Base-by-base conservation (phyloP, 2,113 vertebrate genomes). In the Nicator chloris region DNA sequence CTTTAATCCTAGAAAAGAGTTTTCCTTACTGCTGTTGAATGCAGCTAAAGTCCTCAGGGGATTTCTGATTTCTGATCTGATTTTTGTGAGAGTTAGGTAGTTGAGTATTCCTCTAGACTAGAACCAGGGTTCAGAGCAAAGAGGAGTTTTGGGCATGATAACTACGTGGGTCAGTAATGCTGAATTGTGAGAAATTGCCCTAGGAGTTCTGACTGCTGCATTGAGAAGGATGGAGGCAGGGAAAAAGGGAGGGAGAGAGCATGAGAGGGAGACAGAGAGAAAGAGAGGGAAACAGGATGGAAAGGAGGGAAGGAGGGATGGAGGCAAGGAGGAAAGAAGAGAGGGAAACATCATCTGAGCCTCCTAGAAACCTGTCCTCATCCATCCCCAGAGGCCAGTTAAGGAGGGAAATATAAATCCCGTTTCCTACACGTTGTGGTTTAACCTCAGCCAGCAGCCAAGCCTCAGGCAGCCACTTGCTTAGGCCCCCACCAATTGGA, bases 381-480 rank as follows among this genome's bases (percentile, higher is more conserved):
- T 26, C 35, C 11, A 4, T 33, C 23, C 33, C 24, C 7, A 63
- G 35, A 42, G 21, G 22, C 23, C 35, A 47, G 10, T 33, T 45
- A 63, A 33, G 1, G 3, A 82, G 40, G 4, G 15, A 80, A 86
- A 44, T 56, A 79, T 10, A 71, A 76, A 71, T 37, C 11, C 30
- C 15, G 12, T 31, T 56, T 85, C 45, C 30, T 68, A 51, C 9
- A 33, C 0, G 1, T 13, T 12, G 10, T 50, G 27, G 22, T 50
- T 65, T 57, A 57, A 57, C 12, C 7, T 22, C 23, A 81, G 51
- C 27, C 19, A 30, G 53, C n/a, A 60, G 54, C 69, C 39, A 45
- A 75, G 20, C 6, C 24, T 13, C 60, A 26, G 0, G 1, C 28
- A 33, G 28, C 27, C n/a, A 20, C 17, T 39, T 2, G 0, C 7